Evolutionary conservation across 2,888 invertebrate species (phyloP), one percentile per base, ranked within the genome.

Genomic region (Cephus pygmeus): DNA sequence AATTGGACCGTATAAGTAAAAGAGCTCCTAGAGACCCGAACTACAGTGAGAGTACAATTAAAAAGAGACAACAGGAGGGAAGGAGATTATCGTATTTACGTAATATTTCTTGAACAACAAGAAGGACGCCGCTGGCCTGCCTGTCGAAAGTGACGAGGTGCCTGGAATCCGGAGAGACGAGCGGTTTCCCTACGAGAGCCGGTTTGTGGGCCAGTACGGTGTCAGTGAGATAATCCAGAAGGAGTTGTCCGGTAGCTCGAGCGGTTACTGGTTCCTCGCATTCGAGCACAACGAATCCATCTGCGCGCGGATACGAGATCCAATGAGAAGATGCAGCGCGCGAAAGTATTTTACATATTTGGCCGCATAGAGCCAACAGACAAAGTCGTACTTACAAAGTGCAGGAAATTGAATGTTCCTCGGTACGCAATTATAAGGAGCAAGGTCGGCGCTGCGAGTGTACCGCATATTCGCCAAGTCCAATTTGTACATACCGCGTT

Each of bases 171-270:
- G 96, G 96, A 11, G 95, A 94, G 71, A 96, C 93, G 85, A 93
- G 93, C 1, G 95, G 95, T 76, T 92, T 92, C 1, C 96, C 96
- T 80, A 94, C 92, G 75, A 95, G 92, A 75, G 93, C 93, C 1
- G 94, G 92, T 86, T 94, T 94, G 81, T 94, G 93, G 35, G 93
- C 93, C 31, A 95, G 91, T 34, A 96, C 94, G 1, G 95, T 94
- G 89, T 96, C 96, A 1, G 95, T 96, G 81, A 96, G 91, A 88
- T 95, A 95, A 91, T 96, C 96, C 83, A 96, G 89, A 30, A 95
- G 92, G 69, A 96, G 90, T 90, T 96, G 95, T 0, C 95, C 95
- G 0, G 94, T 94, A 3, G 94, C 93, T 75, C 93, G 92, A 34
- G 93, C 93, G 11, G 94, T 95, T 56, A 94, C 93, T 69, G 95